Evolutionary conservation across 2,113 vertebrate species (phyloP).

Genomic region (Mellivora capensis): DNA sequence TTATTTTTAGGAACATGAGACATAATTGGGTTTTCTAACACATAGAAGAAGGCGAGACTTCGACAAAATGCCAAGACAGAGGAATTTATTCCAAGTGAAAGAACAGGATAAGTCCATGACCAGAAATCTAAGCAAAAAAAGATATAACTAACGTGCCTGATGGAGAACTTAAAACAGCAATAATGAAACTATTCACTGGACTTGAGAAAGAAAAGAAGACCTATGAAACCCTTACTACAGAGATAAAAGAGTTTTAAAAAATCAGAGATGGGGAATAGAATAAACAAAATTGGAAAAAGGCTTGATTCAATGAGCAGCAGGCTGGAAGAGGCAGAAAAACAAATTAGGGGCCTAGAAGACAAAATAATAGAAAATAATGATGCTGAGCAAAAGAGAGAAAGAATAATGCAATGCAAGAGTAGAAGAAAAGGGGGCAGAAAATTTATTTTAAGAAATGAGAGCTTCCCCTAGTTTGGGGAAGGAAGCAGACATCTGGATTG

Average conservation of each 20-base stretch:
- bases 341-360: neutral
- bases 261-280: neutral
- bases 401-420: neutral
- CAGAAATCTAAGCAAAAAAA: neutral
- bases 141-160: neutral
- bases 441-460: neutral
- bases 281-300: neutral
- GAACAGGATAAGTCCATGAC: neutral
- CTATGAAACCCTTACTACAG: neutral
- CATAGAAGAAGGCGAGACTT: neutral
- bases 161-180: neutral
- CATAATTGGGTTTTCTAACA: neutral
- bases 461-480: neutral
- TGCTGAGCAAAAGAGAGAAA: neutral
- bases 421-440: neutral
- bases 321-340: neutral
- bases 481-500: neutral
- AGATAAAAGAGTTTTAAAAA: neutral
- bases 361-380: neutral
- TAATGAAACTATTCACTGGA: neutral
- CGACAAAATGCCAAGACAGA: neutral
- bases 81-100: neutral
- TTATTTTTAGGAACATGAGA: neutral
- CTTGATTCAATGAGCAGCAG: neutral
- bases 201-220: neutral